Evolutionary conservation across 2,888 invertebrate genomes (phyloP).

Genomic region (Plemyria rubiginata): DNA sequence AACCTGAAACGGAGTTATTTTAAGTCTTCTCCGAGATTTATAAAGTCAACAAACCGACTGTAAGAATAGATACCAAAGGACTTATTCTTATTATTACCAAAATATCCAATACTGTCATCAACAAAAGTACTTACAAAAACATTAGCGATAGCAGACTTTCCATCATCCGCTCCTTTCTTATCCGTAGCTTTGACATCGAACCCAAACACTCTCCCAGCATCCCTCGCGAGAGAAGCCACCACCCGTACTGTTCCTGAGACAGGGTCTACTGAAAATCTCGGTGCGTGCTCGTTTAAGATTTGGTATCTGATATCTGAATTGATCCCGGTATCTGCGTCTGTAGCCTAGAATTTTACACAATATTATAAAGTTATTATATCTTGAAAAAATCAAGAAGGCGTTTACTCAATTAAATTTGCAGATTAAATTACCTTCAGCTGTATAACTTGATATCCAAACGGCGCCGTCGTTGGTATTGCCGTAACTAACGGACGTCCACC

Average conservation of each 20-base stretch:
- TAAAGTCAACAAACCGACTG: too few relatives aligned
- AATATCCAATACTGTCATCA: neutral
- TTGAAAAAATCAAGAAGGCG: too few relatives aligned
- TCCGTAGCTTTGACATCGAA: constrained; percentile 96
- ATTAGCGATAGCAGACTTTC: constrained; percentile 92
- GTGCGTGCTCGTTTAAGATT: constrained; percentile 90
- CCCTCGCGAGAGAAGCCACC: constrained; percentile 87
- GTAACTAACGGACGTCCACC: constrained; percentile 92
- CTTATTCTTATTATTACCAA: neutral
- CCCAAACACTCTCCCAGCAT: constrained; percentile 91
- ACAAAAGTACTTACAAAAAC: constrained; percentile 88
- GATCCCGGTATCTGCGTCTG: constrained; percentile 89
- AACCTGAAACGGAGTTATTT: constrained; percentile 78
- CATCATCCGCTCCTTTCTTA: constrained; percentile 91
- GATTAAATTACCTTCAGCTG: constrained; percentile 85
- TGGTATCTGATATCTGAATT: constrained; percentile 93
- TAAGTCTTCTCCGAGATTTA: neutral
- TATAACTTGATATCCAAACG: constrained; percentile 92
- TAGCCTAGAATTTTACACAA: constrained; percentile 85
- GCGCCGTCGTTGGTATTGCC: constrained; percentile 92
- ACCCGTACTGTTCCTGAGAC: constrained; percentile 90
- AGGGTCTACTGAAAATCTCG: constrained; percentile 91
- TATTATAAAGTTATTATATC: too few relatives aligned
- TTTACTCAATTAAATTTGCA: neutral
- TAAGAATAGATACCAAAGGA: too few relatives aligned